These are phyloP conservation scores for Batillaria attramentaria DNA, from an alignment of 1,140 invertebrate genomes.

Conservation along the genomic window DNA sequence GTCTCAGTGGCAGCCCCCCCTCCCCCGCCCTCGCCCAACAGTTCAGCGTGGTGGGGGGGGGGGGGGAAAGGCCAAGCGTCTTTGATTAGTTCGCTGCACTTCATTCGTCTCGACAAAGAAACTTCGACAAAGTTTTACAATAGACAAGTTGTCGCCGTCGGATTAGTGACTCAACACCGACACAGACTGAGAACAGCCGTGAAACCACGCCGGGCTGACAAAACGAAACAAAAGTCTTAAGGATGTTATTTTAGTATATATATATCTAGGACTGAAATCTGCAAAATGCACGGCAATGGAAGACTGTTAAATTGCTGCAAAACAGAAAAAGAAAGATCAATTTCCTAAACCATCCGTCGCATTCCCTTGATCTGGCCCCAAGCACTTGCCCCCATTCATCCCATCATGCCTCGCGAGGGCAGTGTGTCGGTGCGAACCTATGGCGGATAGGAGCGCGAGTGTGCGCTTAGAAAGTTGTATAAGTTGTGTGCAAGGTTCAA, in stretches of 20 bases:
- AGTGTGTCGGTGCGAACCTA: neutral
- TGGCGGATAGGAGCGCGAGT: conserved; percentile 6
- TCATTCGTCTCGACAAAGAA: no score
- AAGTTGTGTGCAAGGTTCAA: conserved; percentile 28
- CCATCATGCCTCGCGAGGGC: conserved; percentile 15
- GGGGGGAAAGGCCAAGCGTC: no score
- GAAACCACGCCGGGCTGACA: neutral
- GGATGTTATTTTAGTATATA: neutral
- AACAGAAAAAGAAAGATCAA: neutral
- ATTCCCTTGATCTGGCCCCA: neutral
- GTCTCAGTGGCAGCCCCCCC: no score
- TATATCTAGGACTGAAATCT: neutral
- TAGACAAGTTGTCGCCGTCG: no score
- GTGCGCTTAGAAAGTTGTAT: conserved; percentile 30
- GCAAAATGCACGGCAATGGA: neutral
- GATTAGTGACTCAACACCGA: no score
- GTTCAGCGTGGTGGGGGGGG: no score
- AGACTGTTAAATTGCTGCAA: neutral
- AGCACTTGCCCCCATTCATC: neutral
- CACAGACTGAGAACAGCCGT: no score
- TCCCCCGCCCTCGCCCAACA: no score
- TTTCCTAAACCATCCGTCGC: neutral
- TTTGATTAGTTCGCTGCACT: no score
- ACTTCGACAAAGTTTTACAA: no score
- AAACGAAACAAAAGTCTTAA: neutral